phyloP scores from a whole-genome alignment of 2,113 vertebrate species.

The Trinectes maculatus region DNA sequence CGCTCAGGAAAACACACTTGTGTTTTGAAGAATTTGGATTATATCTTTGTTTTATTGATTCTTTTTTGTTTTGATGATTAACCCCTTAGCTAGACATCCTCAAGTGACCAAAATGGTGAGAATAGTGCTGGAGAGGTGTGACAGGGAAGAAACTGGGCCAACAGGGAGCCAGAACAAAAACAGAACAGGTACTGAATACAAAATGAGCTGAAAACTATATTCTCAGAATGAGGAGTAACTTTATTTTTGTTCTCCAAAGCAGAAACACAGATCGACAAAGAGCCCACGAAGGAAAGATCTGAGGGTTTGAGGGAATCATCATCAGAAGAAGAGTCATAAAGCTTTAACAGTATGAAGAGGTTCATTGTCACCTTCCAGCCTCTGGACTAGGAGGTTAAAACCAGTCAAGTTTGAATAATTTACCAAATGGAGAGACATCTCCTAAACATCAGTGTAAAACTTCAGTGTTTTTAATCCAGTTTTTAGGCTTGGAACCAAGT shows the following conservation, averaged over 20 bases:
- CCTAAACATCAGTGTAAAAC: slow-evolving; percentile 14
- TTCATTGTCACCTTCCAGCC: not conserved
- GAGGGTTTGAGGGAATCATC: slow-evolving; percentile 23
- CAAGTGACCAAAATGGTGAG: slow-evolving; percentile 64
- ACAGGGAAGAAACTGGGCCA: slow-evolving; percentile 5
- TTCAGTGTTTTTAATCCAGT: slow-evolving; percentile 28
- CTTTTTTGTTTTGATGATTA: slow-evolving; percentile 52
- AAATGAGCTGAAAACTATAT: not conserved
- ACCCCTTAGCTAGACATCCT: slow-evolving; percentile 21
- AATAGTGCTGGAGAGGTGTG: slow-evolving; percentile 64
- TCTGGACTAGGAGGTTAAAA: not conserved
- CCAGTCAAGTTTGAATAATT: too few relatives aligned
- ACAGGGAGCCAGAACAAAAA: slow-evolving; percentile 1
- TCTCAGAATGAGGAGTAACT: not conserved
- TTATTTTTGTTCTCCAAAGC: slow-evolving; percentile 7
- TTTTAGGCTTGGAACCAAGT: slow-evolving; percentile 38
- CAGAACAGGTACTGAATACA: slow-evolving; percentile 24
- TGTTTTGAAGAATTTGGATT: not conserved
- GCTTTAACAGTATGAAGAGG: not conserved
- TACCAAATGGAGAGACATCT: not conserved
- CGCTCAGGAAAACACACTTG: too few relatives aligned
- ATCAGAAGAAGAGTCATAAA: not conserved
- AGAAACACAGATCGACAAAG: slow-evolving; percentile 7
- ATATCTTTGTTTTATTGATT: not conserved
- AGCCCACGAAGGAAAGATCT: not conserved